These are phyloP conservation scores for Onthophagus sagittarius DNA, from an alignment of 2,888 invertebrate species.

Conservation along the genomic window DNA sequence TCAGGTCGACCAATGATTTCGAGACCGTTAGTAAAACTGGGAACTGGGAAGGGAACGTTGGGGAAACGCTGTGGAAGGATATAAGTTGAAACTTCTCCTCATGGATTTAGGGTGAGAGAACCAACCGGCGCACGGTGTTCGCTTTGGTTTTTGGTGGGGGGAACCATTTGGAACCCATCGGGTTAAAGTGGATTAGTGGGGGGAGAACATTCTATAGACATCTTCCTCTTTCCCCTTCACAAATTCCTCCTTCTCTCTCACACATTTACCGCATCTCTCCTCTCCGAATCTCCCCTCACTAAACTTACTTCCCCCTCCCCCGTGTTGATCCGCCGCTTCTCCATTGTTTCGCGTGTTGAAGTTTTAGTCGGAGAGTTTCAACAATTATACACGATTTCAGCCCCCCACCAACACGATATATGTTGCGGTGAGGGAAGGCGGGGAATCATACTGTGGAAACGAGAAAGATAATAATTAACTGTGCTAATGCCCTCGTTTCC, in stretches of 20 bases:
- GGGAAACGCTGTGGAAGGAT: conserved; percentile 19
- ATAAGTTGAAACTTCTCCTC: conserved; percentile 22
- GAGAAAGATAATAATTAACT: neutral
- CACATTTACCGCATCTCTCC: neutral
- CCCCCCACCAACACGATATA: neutral
- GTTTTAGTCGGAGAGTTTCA: conserved; percentile 14
- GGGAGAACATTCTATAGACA: conserved; percentile 19
- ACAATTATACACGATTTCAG: conserved; percentile 2
- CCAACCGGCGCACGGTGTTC: conserved; percentile 24
- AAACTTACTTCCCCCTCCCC: neutral
- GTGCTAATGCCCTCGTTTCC: neutral
- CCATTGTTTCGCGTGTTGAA: conserved; percentile 18
- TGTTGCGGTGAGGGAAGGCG: too few relatives aligned
- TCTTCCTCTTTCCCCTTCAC: neutral
- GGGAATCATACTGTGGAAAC: too few relatives aligned
- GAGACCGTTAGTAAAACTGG: conserved; percentile 14
- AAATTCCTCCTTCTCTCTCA: too few relatives aligned
- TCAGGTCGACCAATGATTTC: conserved; percentile 1
- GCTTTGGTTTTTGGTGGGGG: conserved; percentile 25
- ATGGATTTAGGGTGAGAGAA: conserved; percentile 23
- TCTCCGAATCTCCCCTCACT: neutral
- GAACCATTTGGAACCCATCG: conserved; percentile 25
- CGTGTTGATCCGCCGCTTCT: conserved; percentile 6
- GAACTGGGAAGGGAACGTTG: neutral
- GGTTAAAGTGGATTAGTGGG: conserved; percentile 10